These are phyloP conservation scores for Hozukius guyotensis DNA, from an alignment of 2,797 vertebrate species.

Conservation along the genomic window DNA sequence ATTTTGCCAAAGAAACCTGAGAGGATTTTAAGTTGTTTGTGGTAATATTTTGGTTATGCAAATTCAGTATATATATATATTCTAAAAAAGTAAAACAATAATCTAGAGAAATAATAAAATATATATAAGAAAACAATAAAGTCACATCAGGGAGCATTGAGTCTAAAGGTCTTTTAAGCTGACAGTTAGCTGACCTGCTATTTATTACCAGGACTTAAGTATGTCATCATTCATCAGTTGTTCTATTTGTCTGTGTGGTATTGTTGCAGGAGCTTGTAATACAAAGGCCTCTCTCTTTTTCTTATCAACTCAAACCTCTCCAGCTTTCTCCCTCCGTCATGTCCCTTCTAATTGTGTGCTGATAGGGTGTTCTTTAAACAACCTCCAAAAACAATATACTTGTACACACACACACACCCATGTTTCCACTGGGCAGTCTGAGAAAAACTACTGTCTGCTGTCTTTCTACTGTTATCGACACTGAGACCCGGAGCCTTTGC, in stretches of 20 bases:
- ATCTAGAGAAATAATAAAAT: neutral
- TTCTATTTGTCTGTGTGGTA: slow-evolving; percentile 35
- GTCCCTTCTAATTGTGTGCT: slow-evolving; percentile 53
- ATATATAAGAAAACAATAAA: neutral
- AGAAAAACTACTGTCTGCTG: slow-evolving; percentile 39
- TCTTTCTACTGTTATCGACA: slow-evolving; percentile 22
- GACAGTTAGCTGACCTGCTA: neutral
- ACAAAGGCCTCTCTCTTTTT: slow-evolving; percentile 62
- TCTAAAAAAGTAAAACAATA: neutral
- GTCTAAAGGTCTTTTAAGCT: slow-evolving; percentile 41
- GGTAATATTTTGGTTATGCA: too few species aligned
- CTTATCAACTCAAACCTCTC: slow-evolving; percentile 49
- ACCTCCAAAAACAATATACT: slow-evolving; percentile 63
- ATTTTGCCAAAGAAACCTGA: too few species aligned
- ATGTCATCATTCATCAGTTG: slow-evolving; percentile 33
- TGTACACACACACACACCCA: slow-evolving; percentile 10
- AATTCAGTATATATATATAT: neutral
- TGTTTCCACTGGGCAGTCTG: slow-evolving; percentile 36
- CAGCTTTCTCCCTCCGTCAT: slow-evolving; percentile 20
- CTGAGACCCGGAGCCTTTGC: slow-evolving; percentile 16
- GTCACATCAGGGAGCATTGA: neutral
- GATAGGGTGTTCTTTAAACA: slow-evolving; percentile 71
- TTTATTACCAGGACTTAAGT: slow-evolving; percentile 26
- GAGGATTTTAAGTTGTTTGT: too few species aligned
- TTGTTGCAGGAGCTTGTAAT: slow-evolving; percentile 31